Percentiles rank a stretch among this genome's conserved stretches.
Conservation (phyloP, 2,113 vertebrate genomes). For the Alaudala cheleensis region DNA sequence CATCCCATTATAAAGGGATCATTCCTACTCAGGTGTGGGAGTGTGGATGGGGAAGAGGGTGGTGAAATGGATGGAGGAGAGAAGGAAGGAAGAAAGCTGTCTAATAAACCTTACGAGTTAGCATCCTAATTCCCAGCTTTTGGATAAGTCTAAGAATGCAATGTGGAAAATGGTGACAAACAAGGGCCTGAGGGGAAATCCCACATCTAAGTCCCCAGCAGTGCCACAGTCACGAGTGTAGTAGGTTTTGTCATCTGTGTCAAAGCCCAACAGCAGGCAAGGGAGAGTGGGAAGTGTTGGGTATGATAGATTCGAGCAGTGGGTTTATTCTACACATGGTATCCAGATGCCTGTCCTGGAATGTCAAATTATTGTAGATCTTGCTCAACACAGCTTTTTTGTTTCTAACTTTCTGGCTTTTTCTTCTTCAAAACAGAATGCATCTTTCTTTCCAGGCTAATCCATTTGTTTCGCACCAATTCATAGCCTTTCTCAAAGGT, state of each 20-base stretch:
- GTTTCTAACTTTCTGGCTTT: neutral
- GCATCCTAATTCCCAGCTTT: neutral
- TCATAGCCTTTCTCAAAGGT: neutral
- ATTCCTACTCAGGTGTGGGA: rapidly evolving
- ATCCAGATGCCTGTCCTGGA: neutral
- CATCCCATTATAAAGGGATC: neutral
- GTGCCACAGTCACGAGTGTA: neutral
- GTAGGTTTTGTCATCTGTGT: neutral
- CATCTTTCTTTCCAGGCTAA: neutral
- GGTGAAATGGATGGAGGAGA: neutral
- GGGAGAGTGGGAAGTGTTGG: neutral
- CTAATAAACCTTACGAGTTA: rapidly evolving
- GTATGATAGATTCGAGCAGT: neutral
- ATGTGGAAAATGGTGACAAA: neutral
- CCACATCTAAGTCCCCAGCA: neutral
- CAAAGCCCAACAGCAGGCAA: neutral
- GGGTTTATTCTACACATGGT: neutral
- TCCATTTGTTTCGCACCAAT: neutral
- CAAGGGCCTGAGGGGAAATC: neutral
- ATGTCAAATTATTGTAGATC: neutral
- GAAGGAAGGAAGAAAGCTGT: neutral
- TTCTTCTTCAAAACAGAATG: neutral
- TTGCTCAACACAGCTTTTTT: neutral
- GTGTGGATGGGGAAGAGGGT: rapidly evolving
- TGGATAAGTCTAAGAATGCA: neutral